Base-by-base conservation (phyloP, 2,888 invertebrate species). In the Tetropium fuscum region DNA sequence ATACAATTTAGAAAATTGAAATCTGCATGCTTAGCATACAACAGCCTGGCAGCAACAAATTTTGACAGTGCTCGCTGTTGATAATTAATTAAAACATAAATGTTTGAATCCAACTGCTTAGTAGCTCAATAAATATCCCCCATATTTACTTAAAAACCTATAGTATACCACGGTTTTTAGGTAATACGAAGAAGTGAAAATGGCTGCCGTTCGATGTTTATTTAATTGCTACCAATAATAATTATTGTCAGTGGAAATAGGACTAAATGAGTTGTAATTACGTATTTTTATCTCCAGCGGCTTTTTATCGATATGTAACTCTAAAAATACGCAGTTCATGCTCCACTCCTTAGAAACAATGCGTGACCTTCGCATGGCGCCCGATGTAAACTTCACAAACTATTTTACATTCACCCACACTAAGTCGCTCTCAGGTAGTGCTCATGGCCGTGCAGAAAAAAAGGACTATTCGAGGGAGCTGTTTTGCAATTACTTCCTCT, bases 391-490 rank as follows among this genome's bases (percentile, higher is more conserved):
- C 49, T 47, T 58, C 53, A 36, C 56, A 60, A 58, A 56, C 53
- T 53, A 51, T 53, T 57, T n/a, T 20, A 58, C 66, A 63, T 60
- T 69, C 67, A 67, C 69, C 67, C 59, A 67, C 66, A 66, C 48
- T 43, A 44, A 48, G 47, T 58, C 18, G 27, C 15, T 41, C 32
- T 19, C n/a, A 25, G 15, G 8, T n/a, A n/a, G 15, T 13, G 13
- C 27, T 44, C 44, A 44, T 4, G 44, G 44, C 44, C 44, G 3
- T 3, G 1, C 25, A 27, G 3, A 15, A 44, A 43, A 44, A 15
- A 44, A 15, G 27, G n/a, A n/a, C n/a, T n/a, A 13, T 43, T 15
- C 7, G 8, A 25, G 16, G 15, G 6, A 16, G 16, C 8, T 19
- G 7, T 48, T 47, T 30, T 34, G 10, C 48, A 10, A 36, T 36